phyloP scores from a whole-genome alignment of 2,888 invertebrate species.

The Dorcus parallelipipedus region DNA sequence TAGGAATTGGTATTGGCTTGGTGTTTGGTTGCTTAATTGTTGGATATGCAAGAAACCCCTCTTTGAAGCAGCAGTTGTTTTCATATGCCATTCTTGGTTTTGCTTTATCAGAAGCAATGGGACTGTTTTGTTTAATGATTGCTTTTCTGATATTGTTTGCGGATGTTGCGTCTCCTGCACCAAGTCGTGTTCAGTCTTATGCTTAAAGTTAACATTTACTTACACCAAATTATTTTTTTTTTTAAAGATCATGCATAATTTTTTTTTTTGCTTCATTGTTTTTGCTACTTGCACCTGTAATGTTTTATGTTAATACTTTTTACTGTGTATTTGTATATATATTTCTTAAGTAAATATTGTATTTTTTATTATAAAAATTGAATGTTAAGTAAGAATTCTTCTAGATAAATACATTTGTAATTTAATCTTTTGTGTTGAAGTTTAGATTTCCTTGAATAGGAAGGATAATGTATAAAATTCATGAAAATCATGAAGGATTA shows the following conservation, averaged over 20 bases:
- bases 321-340: neutral
- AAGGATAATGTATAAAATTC: too few relatives aligned
- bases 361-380: too few relatives aligned
- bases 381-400: too few relatives aligned
- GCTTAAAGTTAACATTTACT: neutral
- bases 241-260: neutral
- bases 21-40: conserved; percentile 96
- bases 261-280: neutral
- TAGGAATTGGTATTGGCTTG: conserved; percentile 96
- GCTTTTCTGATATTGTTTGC: conserved; percentile 96
- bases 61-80: conserved; percentile 96
- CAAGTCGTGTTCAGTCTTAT: too few relatives aligned
- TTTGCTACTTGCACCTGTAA: neutral
- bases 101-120: conserved; percentile 98
- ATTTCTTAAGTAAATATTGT: too few relatives aligned
- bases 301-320: neutral
- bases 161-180: neutral
- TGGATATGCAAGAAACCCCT: conserved; percentile 95
- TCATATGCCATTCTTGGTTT: conserved; percentile 97
- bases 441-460: too few relatives aligned
- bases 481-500: too few relatives aligned
- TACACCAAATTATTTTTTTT: too few relatives aligned
- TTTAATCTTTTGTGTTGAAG: too few relatives aligned
- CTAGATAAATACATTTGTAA: too few relatives aligned
- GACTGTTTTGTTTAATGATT: conserved; percentile 98